phyloP scores from a whole-genome alignment of 2,797 vertebrate genomes.

The Peromyscus eremicus region DNA sequence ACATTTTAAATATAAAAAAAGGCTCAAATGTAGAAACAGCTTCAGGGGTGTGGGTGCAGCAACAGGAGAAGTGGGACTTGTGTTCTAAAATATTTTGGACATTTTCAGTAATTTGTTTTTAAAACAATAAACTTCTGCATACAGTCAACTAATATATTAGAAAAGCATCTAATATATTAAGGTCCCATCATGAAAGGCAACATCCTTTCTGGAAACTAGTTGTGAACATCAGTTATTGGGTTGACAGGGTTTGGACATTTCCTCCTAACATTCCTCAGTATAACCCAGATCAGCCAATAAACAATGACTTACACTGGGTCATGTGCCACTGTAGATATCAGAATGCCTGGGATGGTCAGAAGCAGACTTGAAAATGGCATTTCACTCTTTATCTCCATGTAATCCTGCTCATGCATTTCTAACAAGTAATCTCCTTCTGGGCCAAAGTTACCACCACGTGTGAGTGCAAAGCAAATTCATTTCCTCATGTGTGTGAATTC shows the following conservation, averaged over 20 bases:
- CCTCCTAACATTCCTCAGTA: not conserved
- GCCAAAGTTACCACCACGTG: not conserved
- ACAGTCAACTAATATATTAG: constrained; percentile 2
- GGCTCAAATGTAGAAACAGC: constrained; percentile 7
- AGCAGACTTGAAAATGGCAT: not conserved
- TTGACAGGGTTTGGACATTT: not conserved
- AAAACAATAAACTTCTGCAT: not conserved
- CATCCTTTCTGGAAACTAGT: not conserved
- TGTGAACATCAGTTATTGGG: not conserved
- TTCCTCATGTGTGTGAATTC: not conserved
- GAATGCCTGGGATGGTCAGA: not conserved
- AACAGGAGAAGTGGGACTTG: not conserved
- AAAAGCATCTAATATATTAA: constrained; percentile 22
- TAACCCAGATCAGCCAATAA: not conserved
- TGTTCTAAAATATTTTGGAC: constrained; percentile 8
- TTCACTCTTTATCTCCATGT: not conserved
- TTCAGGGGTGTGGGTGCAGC: not conserved
- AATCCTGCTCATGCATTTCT: not conserved
- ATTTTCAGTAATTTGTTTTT: constrained; percentile 4
- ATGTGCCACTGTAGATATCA: not conserved
- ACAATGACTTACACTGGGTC: fast-evolving
- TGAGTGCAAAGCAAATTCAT: not conserved
- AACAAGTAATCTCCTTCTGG: not conserved
- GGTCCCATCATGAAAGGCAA: not conserved
- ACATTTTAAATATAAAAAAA: constrained; percentile 24